These are phyloP conservation scores for Drosophila meridiana DNA, from an alignment of 2,888 invertebrate species.

Conservation along the genomic window DNA sequence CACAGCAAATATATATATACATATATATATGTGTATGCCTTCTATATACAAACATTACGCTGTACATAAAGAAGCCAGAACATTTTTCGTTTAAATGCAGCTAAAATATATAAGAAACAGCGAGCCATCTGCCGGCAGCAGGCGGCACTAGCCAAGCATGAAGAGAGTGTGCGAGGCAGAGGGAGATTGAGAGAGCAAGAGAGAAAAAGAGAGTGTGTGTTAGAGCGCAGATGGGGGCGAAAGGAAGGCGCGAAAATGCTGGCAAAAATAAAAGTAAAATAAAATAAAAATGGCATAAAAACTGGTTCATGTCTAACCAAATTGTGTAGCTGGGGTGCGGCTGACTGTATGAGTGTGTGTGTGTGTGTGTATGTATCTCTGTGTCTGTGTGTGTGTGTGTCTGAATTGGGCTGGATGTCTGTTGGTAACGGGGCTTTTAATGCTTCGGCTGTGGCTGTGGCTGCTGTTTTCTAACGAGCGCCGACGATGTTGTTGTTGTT, in stretches of 20 bases:
- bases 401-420: constrained; percentile 12
- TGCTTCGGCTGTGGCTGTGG: constrained; percentile 40
- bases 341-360: constrained; percentile 3
- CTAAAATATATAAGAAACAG: constrained; percentile 44
- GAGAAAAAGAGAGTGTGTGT: neutral
- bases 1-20: constrained; percentile 8
- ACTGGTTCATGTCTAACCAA: constrained; percentile 74
- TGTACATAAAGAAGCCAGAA: constrained; percentile 32
- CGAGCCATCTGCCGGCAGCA: constrained; percentile 21
- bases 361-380: neutral
- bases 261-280: constrained; percentile 50
- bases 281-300: constrained; percentile 49
- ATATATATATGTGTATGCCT: neutral
- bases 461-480: constrained; percentile 51
- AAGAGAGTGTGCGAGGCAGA: constrained; percentile 14
- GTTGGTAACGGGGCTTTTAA: constrained; percentile 39
- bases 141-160: constrained; percentile 34
- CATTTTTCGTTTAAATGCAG: constrained; percentile 50
- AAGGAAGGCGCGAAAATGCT: constrained; percentile 34
- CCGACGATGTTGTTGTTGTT: constrained; percentile 38
- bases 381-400: neutral
- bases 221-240: constrained; percentile 1
- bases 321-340: constrained; percentile 33
- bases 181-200: constrained; percentile 1
- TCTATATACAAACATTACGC: constrained; percentile 14